These are phyloP conservation scores for Himalopsyche kuldschensis DNA, from an alignment of 2,888 invertebrate genomes.

Conservation along the genomic window DNA sequence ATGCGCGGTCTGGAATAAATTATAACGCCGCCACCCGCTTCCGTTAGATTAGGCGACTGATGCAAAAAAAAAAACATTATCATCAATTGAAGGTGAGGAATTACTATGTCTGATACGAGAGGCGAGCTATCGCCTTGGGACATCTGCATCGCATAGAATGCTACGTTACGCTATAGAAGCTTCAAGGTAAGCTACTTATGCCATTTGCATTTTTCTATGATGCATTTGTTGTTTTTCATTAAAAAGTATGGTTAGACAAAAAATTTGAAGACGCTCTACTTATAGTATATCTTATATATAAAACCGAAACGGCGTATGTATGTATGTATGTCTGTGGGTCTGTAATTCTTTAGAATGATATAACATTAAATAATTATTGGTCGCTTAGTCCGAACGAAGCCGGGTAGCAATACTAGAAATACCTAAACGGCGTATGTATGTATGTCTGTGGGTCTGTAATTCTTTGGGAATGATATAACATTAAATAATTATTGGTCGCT, in stretches of 20 bases:
- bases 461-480: no score
- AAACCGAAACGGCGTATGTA: no score
- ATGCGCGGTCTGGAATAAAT: conserved; percentile 22
- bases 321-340: no score
- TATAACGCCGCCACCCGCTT: conserved; percentile 13
- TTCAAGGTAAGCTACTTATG: not conserved
- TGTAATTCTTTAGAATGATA: no score
- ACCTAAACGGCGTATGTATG: no score
- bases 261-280: not conserved
- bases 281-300: no score
- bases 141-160: not conserved
- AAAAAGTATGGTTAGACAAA: not conserved
- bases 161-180: not conserved
- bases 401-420: no score
- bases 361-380: no score
- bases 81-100: not conserved
- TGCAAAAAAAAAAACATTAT: not conserved
- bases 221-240: not conserved
- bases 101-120: not conserved
- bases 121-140: not conserved
- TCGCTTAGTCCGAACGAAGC: no score
- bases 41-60: conserved; percentile 13
- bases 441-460: no score
- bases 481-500: no score
- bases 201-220: not conserved